These are phyloP conservation scores for Strigamia transsilvanica DNA, from an alignment of 2,888 invertebrate species.

Conservation along the genomic window DNA sequence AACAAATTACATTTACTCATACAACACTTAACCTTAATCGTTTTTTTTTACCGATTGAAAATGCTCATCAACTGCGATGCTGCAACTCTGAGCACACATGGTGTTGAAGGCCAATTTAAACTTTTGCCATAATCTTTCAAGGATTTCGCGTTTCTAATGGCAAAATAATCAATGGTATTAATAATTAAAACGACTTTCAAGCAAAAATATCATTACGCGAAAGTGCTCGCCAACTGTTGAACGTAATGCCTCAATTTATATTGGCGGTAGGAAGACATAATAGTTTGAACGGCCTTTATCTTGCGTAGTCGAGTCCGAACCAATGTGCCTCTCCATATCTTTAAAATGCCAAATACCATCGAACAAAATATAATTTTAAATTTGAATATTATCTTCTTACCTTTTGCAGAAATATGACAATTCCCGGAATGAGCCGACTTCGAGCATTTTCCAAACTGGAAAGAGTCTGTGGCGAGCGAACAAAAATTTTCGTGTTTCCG, in stretches of 20 bases:
- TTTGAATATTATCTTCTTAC: constrained; percentile 64
- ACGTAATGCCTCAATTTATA: constrained; percentile 81
- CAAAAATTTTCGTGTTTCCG: constrained; percentile 95
- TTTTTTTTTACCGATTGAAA: constrained; percentile 56
- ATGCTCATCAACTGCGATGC: constrained; percentile 64
- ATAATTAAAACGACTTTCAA: background rate
- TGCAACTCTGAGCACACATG: constrained; percentile 73
- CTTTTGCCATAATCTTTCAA: constrained; percentile 80
- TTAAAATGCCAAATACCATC: constrained; percentile 32
- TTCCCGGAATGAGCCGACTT: constrained; percentile 86
- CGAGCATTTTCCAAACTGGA: constrained; percentile 88
- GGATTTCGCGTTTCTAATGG: constrained; percentile 69
- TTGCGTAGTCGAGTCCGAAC: constrained; percentile 81
- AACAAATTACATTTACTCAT: background rate
- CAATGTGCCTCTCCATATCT: constrained; percentile 80
- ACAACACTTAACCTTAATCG: background rate
- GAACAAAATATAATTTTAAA: background rate
- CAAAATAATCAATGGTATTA: constrained; percentile 39
- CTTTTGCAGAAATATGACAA: constrained; percentile 93
- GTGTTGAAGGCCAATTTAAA: constrained; percentile 82
- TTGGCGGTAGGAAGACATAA: constrained; percentile 80
- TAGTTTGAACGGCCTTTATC: constrained; percentile 84
- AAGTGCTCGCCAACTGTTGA: constrained; percentile 71
- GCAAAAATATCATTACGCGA: constrained; percentile 64
- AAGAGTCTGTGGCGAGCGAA: constrained; percentile 89